Evolutionary conservation across 2,888 invertebrate species (phyloP), one percentile per base, ranked within the genome.

Genomic region (Nebria brevicollis): DNA sequence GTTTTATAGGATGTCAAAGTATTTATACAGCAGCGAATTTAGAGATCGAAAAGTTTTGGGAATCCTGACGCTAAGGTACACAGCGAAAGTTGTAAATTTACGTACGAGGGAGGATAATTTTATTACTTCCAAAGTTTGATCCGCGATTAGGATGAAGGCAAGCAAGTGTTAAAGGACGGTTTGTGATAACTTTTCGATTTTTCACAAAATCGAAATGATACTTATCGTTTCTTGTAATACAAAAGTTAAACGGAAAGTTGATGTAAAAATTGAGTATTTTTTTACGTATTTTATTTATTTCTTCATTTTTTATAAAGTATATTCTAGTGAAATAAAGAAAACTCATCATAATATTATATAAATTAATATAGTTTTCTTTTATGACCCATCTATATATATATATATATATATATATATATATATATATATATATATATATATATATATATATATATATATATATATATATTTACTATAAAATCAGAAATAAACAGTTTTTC

Each of bases 131-230:
- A 65, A 8, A 42, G 66, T 76, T 66, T 76, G 76, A 76, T 76
- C 66, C 76, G 65, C 76, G 76, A 76, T 76, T 76, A 76, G 66
- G 42, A n/a, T 42, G 42, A 72, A 72, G 41, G 66, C 75, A 66
- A 75, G 54, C 54, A 8, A 7, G 11, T 54, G 54, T 54, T 11
- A 54, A 54, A 54, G 13, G 54, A 54, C 54, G 54, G 13, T 54
- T 66, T 20, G 76, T 42, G 76, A 76, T 76, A 76, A 76, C 66
- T 76, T 76, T 76, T 34, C 76, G 66, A 76, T 66, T 76, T 34
- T 76, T 76, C 68, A 66, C n/a, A 76, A 76, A 66, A 76, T 76
- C 66, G 66, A 76, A 76, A 75, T 75, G 25, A 65, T 54, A 76
- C 42, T 73, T 73, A 73, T 68, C 54, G 54, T 41, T 66, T 42